Evolutionary conservation across 2,113 vertebrate genomes (phyloP), one percentile per base, ranked within the genome.

Genomic region (Psephotus haematonotus): DNA sequence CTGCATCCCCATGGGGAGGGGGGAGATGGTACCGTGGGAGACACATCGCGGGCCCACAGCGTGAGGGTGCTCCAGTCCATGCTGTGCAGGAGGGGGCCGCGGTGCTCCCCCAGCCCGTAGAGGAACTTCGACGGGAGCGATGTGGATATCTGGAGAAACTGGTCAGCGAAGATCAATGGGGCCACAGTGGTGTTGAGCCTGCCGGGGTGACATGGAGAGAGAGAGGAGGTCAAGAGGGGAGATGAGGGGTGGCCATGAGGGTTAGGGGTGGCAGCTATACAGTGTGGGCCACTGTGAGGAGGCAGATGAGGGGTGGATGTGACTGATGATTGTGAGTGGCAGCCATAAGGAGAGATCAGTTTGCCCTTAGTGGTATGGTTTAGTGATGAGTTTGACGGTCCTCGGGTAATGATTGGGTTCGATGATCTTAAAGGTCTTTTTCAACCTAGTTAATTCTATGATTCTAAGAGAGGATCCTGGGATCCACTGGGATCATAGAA

Each of bases 121-220:
- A 99, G 94, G 82, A 97, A 99, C 22, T 27, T 92, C 25, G 97
- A 98, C 1, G 98, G 95, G 43, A 99, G 97, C 0, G 90, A 76
- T 10, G 98, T 98, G 71, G 99, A 98, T 57, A 99, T 94, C 97
- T 99, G 99, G 67, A 99, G 98, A 95, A 99, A 99, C 97, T 99
- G 99, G 92, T 99, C 98, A 10, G 98, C 97, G 1, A 98, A 99
- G 97, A 99, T 98, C 91, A 99, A 96, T 16, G 99, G 99, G 62
- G 99, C 98, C 91, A 98, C 98, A 0, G 98, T 98, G 12, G 98
- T 98, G 95, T 99, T 99, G 84, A 99, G 57, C 88, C 99, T 99
- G 82, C 17, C 33, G 3, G 39, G 39, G 52, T 29, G 65, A 83
- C 16, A 86, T 3, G 22, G 3, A 78, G 31, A 53, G 64, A 55